Evolutionary conservation across 1,140 invertebrate species (phyloP).

Genomic region (Melipona quadrifasciata): DNA sequence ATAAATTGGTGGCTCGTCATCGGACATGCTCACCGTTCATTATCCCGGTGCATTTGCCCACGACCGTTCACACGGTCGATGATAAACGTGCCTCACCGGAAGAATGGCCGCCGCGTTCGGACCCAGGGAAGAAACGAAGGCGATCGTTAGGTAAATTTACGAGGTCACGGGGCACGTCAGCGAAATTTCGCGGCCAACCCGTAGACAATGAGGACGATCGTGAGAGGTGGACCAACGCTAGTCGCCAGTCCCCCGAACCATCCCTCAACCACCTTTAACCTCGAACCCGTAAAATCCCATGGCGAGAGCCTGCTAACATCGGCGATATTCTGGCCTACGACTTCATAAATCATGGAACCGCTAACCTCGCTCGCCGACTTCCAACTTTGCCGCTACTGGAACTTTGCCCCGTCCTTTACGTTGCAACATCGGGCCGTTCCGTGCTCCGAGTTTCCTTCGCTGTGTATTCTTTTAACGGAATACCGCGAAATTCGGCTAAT

Average conservation of each 20-base stretch:
- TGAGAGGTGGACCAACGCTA: not conserved
- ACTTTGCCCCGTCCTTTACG: conserved; percentile 12
- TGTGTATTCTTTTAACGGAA: not conserved
- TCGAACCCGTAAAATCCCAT: conserved; percentile 61
- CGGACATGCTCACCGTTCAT: conserved; percentile 17
- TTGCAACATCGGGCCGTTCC: not conserved
- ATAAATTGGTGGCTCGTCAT: conserved; percentile 9
- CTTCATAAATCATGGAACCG: conserved; percentile 66
- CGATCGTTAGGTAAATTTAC: conserved; percentile 45
- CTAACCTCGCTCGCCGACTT: conserved; percentile 62
- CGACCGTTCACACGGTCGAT: conserved; percentile 17
- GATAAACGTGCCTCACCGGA: conserved; percentile 25
- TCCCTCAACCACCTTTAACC: not conserved
- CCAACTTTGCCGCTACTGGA: conserved; percentile 62
- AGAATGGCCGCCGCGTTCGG: not conserved
- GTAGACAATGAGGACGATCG: conserved; percentile 26
- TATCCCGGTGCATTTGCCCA: not conserved
- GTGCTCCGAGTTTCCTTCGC: not conserved
- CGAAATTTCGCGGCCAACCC: conserved; percentile 8
- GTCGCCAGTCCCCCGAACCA: not conserved
- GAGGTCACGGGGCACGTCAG: conserved; percentile 22
- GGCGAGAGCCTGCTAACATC: conserved; percentile 46
- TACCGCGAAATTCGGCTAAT: too few relatives aligned
- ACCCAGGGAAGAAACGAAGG: not conserved
- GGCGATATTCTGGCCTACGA: conserved; percentile 62